phyloP scores from a whole-genome alignment of 2,888 invertebrate genomes.

The Volucella inflata region DNA sequence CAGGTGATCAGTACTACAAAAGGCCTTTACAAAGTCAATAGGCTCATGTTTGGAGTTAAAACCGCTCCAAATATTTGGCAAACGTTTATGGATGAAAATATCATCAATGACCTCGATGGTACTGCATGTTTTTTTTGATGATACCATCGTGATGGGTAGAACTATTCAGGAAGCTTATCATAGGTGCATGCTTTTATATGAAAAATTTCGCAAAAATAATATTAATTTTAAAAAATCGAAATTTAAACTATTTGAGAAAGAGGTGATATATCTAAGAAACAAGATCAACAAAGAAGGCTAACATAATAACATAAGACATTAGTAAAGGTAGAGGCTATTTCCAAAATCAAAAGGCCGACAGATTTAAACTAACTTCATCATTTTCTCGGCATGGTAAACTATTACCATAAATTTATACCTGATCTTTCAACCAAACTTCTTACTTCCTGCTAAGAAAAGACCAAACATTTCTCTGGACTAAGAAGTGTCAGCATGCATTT shows the following conservation, averaged over 20 bases:
- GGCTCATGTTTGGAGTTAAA: no score
- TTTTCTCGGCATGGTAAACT: slow-evolving; percentile 50
- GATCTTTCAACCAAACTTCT: slow-evolving; percentile 39
- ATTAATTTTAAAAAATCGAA: slow-evolving; percentile 36
- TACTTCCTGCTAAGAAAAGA: slow-evolving; percentile 46
- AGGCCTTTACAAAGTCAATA: no score
- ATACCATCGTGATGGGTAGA: slow-evolving; percentile 15
- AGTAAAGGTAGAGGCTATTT: slow-evolving; percentile 77
- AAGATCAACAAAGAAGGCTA: slow-evolving; percentile 77
- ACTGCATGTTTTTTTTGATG: slow-evolving; percentile 29
- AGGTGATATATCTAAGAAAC: slow-evolving; percentile 75
- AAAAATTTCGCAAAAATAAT: slow-evolving; percentile 18
- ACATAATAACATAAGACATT: slow-evolving; percentile 75
- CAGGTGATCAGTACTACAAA: no score
- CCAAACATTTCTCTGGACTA: slow-evolving; percentile 77
- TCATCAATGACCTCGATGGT: not conserved
- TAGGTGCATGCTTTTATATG: slow-evolving; percentile 12
- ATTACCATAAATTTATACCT: slow-evolving; percentile 49
- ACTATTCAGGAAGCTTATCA: slow-evolving; percentile 16
- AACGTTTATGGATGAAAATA: not conserved
- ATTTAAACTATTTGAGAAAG: no score
- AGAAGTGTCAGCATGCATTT: slow-evolving; percentile 76
- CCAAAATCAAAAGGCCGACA: slow-evolving; percentile 76
- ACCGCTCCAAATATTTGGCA: no score
- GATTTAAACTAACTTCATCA: slow-evolving; percentile 55